Evolutionary conservation across 2,888 invertebrate species (phyloP), one percentile per base, ranked within the genome.

Genomic region (Catonia carolina): DNA sequence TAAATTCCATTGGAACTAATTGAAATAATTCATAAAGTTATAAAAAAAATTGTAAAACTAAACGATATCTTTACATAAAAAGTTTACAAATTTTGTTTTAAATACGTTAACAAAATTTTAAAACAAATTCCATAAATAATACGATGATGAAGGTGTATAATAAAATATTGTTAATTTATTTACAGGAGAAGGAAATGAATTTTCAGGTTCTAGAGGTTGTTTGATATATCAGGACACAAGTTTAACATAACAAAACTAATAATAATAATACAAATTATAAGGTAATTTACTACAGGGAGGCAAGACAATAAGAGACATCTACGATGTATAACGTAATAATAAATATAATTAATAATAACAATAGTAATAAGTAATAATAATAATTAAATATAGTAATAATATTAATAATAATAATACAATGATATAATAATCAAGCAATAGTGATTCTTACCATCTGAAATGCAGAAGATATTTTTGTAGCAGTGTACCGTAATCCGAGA

Each of bases 361-460:
- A 41, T 45, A 45, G 22, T 23, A 45, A 23, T 22, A 45, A 22
- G n/a, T n/a, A n/a, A n/a, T n/a, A 45, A 45, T 45, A 45, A 45
- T 42, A 42, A 42, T 42, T 22, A 18, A 17, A 39, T 14, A 14
- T 41, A 41, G 15, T 41, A 27, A 41, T 41, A 41, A 41, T 41
- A 41, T 2, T 41, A 14, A 41, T 45, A 45, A 45, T 23, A 45
- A 23, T 22, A 45, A 22, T 23, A 45, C 45, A 22, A 45, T 23
- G 45, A 27, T 23, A 23, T 12, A 45, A 22, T n/a, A 45, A 27
- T 27, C 45, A 45, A 45, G 45, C 45, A 45, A 27, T 27, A 54
- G 47, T 52, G 47, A 52, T 42, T 52, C 56, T 56, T 56, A 56
- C 56, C 56, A 56, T 56, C 56, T 56, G 56, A 45, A 36, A 14